phyloP scores from a whole-genome alignment of 2,797 vertebrate genomes.

The Thalassophryne amazonica region DNA sequence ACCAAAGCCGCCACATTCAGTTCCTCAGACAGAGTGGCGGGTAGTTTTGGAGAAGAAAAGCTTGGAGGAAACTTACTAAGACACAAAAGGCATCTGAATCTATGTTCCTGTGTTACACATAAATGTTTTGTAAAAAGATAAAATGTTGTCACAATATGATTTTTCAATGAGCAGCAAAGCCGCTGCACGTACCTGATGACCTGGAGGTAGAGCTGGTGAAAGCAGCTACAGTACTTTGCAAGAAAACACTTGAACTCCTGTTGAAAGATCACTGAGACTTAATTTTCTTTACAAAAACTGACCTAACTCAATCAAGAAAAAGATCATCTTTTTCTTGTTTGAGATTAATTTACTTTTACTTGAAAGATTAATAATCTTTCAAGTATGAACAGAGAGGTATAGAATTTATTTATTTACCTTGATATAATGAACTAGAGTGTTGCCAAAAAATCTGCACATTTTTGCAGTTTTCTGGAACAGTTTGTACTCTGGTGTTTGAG shows the following conservation, averaged over 20 bases:
- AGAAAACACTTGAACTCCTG: slow-evolving; percentile 91
- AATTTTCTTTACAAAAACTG: too few species aligned
- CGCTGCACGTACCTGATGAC: slow-evolving; percentile 80
- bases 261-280: too few species aligned
- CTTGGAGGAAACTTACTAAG: slow-evolving; percentile 89
- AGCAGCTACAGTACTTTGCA: slow-evolving; percentile 73
- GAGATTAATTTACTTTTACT: too few species aligned
- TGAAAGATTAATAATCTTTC: too few species aligned
- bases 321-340: too few species aligned
- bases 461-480: slow-evolving; percentile 93
- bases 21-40: slow-evolving; percentile 77
- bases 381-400: too few species aligned
- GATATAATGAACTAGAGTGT: slow-evolving; percentile 92
- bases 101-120: not conserved
- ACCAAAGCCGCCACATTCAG: slow-evolving; percentile 81
- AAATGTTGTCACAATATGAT: not conserved
- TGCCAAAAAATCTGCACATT: slow-evolving; percentile 93
- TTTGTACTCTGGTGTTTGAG: slow-evolving; percentile 79
- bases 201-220: slow-evolving; percentile 89
- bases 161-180: not conserved
- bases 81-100: slow-evolving; percentile 5
- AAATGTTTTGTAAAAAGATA: not conserved
- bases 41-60: slow-evolving; percentile 74
- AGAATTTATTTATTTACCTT: too few species aligned
- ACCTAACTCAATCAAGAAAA: too few species aligned